A percentile compares a stretch with the other conserved stretches of the same genome.
These are phyloP conservation scores for Linyphia triangularis DNA, from an alignment of 2,888 invertebrate species.

Conservation along the genomic window DNA sequence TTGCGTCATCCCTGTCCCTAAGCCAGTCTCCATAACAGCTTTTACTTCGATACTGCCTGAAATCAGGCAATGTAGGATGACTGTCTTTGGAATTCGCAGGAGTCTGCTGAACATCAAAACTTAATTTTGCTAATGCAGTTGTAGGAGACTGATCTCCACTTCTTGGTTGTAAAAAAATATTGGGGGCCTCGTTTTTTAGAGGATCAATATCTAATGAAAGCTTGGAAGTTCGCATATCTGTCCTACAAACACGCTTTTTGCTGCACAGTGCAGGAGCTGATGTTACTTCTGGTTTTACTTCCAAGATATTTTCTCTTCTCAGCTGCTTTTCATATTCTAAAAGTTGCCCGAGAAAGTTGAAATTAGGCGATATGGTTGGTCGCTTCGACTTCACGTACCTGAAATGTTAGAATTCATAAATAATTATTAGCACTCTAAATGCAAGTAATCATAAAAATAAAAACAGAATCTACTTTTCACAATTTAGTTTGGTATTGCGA, in stretches of 20 bases:
- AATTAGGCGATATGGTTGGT: conserved; percentile 84
- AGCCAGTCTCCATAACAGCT: conserved; percentile 67
- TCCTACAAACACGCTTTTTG: conserved; percentile 76
- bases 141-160: conserved; percentile 80
- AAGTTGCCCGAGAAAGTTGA: conserved; percentile 84
- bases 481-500: too few species aligned
- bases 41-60: conserved; percentile 39
- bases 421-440: too few species aligned
- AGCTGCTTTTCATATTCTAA: conserved; percentile 82
- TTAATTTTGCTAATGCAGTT: conserved; percentile 80
- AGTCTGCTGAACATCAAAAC: conserved; percentile 77
- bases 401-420: conserved; percentile 34
- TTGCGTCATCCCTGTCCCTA: conserved; percentile 19
- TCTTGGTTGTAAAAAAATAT: conserved; percentile 9
- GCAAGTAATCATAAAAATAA: too few species aligned
- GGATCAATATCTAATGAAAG: conserved; percentile 77
- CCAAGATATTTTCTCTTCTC: conserved; percentile 73
- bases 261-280: conserved; percentile 75
- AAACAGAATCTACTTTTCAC: too few species aligned
- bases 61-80: not conserved
- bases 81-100: conserved; percentile 19
- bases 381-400: conserved; percentile 83
- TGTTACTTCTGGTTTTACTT: conserved; percentile 34
- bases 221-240: conserved; percentile 79
- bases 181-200: conserved; percentile 22